phyloP scores from a whole-genome alignment of 2,113 vertebrate genomes.

The Campylorhamphus procurvoides region DNA sequence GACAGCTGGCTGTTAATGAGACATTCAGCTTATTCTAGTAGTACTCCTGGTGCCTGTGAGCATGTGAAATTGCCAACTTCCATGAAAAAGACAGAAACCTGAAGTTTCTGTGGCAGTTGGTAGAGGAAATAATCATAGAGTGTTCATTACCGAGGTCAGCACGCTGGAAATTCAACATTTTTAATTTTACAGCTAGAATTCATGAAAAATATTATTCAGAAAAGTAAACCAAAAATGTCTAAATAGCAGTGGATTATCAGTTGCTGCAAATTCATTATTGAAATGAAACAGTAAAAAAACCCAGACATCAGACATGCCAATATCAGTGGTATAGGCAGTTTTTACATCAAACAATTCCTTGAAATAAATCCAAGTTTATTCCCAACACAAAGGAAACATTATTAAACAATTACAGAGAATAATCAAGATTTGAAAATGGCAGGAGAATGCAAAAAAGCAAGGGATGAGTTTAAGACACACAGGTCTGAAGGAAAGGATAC shows the following conservation, averaged over 20 bases:
- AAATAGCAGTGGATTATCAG: background rate
- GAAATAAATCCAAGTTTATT: background rate
- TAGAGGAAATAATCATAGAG: background rate
- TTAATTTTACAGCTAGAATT: background rate
- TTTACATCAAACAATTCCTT: background rate
- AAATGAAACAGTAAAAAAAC: background rate
- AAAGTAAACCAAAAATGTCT: background rate
- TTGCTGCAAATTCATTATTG: background rate
- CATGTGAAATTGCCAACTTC: background rate
- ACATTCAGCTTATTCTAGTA: background rate
- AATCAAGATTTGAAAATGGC: background rate
- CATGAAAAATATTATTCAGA: background rate
- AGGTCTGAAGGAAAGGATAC: background rate
- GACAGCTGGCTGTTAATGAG: background rate
- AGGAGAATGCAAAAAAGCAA: background rate
- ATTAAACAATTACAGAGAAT: background rate
- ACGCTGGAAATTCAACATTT: background rate
- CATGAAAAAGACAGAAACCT: background rate
- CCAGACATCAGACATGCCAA: background rate
- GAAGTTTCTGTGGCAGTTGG: background rate
- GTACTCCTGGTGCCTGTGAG: background rate
- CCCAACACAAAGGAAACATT: background rate
- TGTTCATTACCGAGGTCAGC: background rate
- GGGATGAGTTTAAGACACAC: background rate
- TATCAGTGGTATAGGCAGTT: background rate